Percentiles rank a stretch among this genome's conserved stretches.
These are phyloP conservation scores for Octodon degus DNA, from an alignment of 2,113 vertebrate species.

Conservation along the genomic window DNA sequence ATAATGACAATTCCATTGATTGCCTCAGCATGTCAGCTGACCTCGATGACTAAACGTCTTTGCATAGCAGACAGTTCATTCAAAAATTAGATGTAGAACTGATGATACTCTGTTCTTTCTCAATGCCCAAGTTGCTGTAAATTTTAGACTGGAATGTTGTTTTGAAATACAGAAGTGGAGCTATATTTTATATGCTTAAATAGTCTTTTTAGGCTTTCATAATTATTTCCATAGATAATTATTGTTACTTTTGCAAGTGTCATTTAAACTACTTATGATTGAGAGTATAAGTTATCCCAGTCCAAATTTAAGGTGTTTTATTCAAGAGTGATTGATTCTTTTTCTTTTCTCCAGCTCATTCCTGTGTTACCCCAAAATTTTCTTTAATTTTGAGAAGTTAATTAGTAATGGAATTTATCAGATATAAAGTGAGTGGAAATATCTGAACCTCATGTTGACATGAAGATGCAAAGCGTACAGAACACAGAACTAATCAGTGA, in stretches of 20 bases:
- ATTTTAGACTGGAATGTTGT: constrained; percentile 46
- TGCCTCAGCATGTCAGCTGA: constrained; percentile 64
- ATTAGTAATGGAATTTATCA: constrained; percentile 39
- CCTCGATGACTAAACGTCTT: constrained; percentile 56
- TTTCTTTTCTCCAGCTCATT: background rate
- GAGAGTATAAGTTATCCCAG: background rate
- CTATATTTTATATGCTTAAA: constrained; percentile 46
- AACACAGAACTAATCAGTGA: background rate
- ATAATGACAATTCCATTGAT: constrained; percentile 67
- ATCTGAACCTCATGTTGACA: background rate
- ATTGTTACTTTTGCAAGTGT: constrained; percentile 13
- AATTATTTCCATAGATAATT: constrained; percentile 25
- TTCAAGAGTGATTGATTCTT: background rate
- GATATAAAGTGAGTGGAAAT: background rate
- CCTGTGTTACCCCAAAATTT: background rate
- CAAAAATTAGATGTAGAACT: constrained; percentile 43
- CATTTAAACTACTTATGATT: constrained; percentile 16
- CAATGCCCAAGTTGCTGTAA: background rate
- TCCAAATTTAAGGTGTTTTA: constrained; percentile 24
- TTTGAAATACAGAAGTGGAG: constrained; percentile 36
- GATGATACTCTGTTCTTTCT: constrained; percentile 43
- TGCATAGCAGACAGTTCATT: constrained; percentile 35
- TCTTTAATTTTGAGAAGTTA: constrained; percentile 1
- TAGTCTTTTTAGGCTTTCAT: background rate
- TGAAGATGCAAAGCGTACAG: background rate